These are phyloP conservation scores for Ectropis crepuscularia DNA, from an alignment of 2,888 invertebrate genomes.

Conservation along the genomic window DNA sequence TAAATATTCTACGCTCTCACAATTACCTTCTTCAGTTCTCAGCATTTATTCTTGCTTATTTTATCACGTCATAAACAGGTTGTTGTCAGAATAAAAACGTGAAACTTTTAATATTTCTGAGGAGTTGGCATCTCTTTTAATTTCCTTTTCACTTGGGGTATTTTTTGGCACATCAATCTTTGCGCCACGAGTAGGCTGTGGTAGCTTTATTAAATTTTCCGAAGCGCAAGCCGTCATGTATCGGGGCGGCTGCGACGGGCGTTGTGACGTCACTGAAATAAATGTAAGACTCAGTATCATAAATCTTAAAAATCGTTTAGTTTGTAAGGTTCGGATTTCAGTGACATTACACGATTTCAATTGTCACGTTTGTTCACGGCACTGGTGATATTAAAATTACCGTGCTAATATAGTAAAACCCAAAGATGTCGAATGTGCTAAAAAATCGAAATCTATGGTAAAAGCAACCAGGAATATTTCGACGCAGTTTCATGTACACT, in stretches of 20 bases:
- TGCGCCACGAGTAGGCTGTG: slow-evolving; percentile 57
- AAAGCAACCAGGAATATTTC: too few species aligned
- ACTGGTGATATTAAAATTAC: too few species aligned
- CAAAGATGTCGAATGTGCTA: too few species aligned
- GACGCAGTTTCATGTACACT: too few species aligned
- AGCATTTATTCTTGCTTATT: slow-evolving; percentile 39
- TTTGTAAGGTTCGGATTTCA: too few species aligned
- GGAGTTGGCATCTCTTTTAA: slow-evolving; percentile 62
- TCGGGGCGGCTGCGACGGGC: slow-evolving; percentile 53
- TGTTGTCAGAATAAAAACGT: slow-evolving; percentile 47
- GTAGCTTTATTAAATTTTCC: slow-evolving; percentile 76
- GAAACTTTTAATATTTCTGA: slow-evolving; percentile 60
- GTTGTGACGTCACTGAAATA: slow-evolving; percentile 19
- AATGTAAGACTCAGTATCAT: slow-evolving; percentile 23
- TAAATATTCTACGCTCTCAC: slow-evolving; percentile 29
- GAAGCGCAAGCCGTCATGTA: slow-evolving; percentile 60
- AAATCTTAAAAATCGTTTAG: not conserved
- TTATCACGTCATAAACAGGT: slow-evolving; percentile 46
- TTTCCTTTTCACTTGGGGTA: slow-evolving; percentile 60
- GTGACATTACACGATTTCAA: too few species aligned
- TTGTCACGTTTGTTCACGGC: too few species aligned
- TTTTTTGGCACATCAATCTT: slow-evolving; percentile 75
- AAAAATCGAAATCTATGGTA: too few species aligned
- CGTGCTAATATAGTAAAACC: too few species aligned
- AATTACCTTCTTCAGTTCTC: slow-evolving; percentile 44